These are phyloP conservation scores for Zapus hudsonius DNA, from an alignment of 2,113 vertebrate genomes.

Conservation along the genomic window DNA sequence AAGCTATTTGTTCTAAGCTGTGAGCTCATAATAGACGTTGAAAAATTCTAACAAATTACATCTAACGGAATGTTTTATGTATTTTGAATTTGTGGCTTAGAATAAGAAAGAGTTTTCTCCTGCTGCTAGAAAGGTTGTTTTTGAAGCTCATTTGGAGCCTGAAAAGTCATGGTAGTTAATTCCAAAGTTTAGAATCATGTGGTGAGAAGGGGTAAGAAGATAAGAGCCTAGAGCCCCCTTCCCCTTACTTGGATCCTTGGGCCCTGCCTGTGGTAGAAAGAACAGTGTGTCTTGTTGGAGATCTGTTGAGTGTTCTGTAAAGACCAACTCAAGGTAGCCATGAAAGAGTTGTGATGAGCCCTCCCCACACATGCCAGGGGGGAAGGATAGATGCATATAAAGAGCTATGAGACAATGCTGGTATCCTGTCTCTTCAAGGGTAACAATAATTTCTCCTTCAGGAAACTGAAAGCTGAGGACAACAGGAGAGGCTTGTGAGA, in stretches of 20 bases:
- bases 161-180: background rate
- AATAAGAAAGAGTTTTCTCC: background rate
- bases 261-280: background rate
- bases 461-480: conserved; percentile 98
- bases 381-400: background rate
- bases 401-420: background rate
- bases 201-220: background rate
- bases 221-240: background rate
- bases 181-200: background rate
- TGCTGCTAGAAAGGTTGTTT: background rate
- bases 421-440: conserved; percentile 17
- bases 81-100: conserved; percentile 52
- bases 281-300: background rate
- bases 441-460: conserved; percentile 79
- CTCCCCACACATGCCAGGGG: background rate
- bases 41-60: background rate
- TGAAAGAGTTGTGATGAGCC: background rate
- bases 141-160: background rate
- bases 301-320: background rate
- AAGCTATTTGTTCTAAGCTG: too few species aligned
- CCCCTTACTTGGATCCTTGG: too few species aligned
- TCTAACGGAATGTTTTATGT: background rate
- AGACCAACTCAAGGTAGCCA: background rate
- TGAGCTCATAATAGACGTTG: background rate
- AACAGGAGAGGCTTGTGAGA: conserved; percentile 83